A percentile compares a stretch with the other conserved stretches of the same genome.
Conservation (phyloP, 2,888 invertebrate genomes). For the Mythimna vitellina region DNA sequence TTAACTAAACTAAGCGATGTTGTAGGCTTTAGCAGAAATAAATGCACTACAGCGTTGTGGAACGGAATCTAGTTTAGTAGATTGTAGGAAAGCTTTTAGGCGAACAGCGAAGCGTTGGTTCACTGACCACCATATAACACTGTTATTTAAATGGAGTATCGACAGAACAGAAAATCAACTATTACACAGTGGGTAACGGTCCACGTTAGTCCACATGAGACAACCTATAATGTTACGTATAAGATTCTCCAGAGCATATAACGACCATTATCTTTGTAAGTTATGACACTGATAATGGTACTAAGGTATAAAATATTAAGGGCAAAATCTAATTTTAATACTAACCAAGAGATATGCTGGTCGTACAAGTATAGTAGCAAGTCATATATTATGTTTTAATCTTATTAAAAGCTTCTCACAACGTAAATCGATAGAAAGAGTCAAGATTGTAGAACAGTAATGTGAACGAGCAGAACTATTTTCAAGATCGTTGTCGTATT, state of each 20-base stretch:
- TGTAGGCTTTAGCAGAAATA: slow-evolving; percentile 42
- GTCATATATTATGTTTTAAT: slow-evolving; percentile 33
- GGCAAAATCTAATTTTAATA: slow-evolving; percentile 47
- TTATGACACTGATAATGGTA: slow-evolving; percentile 66
- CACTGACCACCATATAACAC: slow-evolving; percentile 64
- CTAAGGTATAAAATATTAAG: slow-evolving; percentile 57
- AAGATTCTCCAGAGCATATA: slow-evolving; percentile 67
- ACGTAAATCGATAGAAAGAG: slow-evolving; percentile 26
- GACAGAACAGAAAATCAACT: slow-evolving; percentile 62
- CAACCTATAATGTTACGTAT: slow-evolving; percentile 68
- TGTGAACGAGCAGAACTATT: slow-evolving; percentile 61
- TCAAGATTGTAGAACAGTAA: slow-evolving; percentile 62
- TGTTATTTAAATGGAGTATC: slow-evolving; percentile 72
- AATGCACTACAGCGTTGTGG: slow-evolving; percentile 60
- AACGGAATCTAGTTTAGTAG: slow-evolving; percentile 70
- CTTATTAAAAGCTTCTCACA: slow-evolving; percentile 34
- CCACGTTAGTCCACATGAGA: slow-evolving; percentile 58
- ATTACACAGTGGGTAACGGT: slow-evolving; percentile 57
- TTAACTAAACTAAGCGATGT: slow-evolving; percentile 31
- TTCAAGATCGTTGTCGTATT: slow-evolving; percentile 65
- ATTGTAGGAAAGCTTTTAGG: slow-evolving; percentile 79
- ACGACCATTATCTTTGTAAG: slow-evolving; percentile 71
- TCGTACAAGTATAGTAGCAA: slow-evolving; percentile 1
- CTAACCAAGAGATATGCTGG: slow-evolving; percentile 15
- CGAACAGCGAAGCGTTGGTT: slow-evolving; percentile 67